Percentiles rank a stretch among this genome's conserved stretches.
These are phyloP conservation scores for Miltochrista miniata DNA, from an alignment of 2,888 invertebrate species.

Conservation along the genomic window DNA sequence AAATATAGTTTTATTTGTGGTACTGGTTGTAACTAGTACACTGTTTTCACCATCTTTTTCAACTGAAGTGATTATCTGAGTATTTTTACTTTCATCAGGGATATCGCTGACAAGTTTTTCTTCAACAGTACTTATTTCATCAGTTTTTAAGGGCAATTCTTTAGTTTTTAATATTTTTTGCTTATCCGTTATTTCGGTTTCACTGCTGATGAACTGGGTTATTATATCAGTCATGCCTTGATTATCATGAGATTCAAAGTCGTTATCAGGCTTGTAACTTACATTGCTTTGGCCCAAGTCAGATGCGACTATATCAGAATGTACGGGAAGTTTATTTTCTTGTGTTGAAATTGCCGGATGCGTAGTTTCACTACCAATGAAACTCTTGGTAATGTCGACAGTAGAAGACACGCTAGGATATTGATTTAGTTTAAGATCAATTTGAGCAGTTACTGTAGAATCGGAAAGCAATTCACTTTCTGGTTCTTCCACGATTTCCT, in stretches of 20 bases:
- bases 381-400: conserved; percentile 23
- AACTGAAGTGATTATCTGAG: conserved; percentile 11
- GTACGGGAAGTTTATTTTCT: background rate
- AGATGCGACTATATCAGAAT: no score
- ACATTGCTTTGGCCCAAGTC: no score
- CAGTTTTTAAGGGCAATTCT: background rate
- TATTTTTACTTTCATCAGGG: conserved; percentile 13
- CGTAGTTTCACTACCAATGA: conserved; percentile 42
- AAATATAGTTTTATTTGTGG: conserved; percentile 10
- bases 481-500: conserved; percentile 87
- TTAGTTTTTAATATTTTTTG: background rate
- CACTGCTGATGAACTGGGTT: background rate
- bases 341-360: conserved; percentile 19
- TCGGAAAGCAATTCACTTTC: conserved; percentile 69
- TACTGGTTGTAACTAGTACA: conserved; percentile 11
- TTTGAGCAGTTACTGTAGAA: conserved; percentile 55
- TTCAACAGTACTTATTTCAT: background rate
- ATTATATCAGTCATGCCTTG: background rate
- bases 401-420: conserved; percentile 11
- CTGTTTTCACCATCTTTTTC: conserved; percentile 4
- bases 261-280: no score
- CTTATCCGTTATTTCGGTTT: background rate
- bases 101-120: background rate
- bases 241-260: background rate
- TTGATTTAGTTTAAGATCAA: conserved; percentile 49